A percentile compares a stretch with the other conserved stretches of the same genome.
phyloP scores from a whole-genome alignment of 1,140 invertebrate genomes.

The Spodoptera frugiperda region DNA sequence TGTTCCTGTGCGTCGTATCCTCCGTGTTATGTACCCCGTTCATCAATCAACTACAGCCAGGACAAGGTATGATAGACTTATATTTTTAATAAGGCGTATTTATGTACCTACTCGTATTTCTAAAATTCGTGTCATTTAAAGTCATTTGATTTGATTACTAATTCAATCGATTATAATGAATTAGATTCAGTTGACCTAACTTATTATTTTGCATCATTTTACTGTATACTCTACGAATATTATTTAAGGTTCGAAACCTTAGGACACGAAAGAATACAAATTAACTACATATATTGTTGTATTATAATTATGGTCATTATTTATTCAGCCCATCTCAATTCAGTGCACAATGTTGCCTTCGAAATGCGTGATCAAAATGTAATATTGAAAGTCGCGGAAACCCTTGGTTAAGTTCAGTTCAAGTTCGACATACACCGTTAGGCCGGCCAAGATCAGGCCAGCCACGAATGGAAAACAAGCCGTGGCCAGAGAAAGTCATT shows the following conservation, averaged over 20 bases:
- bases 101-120: neutral
- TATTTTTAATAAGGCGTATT: neutral
- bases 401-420: conserved; percentile 40
- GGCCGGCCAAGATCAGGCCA: conserved; percentile 60
- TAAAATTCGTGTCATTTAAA: neutral
- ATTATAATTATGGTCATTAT: neutral
- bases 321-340: conserved; percentile 24
- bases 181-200: neutral
- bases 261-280: neutral
- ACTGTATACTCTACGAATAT: neutral
- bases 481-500: conserved; percentile 79
- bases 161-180: no score
- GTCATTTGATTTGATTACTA: no score
- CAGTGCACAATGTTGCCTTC: conserved; percentile 18
- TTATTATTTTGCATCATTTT: neutral
- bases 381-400: conserved; percentile 55
- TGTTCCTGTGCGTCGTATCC: conserved; percentile 58
- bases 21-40: conserved; percentile 65
- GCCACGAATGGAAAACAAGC: conserved; percentile 68
- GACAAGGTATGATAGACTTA: conserved; percentile 65
- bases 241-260: neutral
- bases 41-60: conserved; percentile 72
- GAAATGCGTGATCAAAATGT: conserved; percentile 50
- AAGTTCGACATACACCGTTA: conserved; percentile 54
- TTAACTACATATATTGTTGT: neutral